phyloP scores from a whole-genome alignment of 2,888 invertebrate species.

The Rambutsinella grinnellia region DNA sequence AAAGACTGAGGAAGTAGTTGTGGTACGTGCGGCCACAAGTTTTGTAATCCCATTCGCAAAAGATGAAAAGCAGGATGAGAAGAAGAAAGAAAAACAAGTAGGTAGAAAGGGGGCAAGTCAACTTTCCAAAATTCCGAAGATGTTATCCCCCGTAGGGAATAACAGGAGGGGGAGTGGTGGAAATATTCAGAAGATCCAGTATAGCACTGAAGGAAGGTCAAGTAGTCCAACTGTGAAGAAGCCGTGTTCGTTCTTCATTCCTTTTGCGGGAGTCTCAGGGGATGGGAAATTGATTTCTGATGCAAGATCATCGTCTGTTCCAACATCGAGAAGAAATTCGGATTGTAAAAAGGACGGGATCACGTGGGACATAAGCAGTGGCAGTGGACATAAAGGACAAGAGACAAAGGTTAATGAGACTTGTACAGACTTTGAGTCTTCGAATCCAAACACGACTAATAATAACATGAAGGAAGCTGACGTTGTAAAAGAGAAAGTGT shows the following conservation, averaged over 20 bases:
- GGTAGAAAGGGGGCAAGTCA: constrained; percentile 38
- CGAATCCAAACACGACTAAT: too few relatives aligned
- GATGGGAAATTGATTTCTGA: constrained; percentile 1
- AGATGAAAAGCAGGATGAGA: background rate
- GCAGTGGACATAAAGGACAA: too few relatives aligned
- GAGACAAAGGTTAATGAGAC: constrained; percentile 30
- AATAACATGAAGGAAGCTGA: background rate
- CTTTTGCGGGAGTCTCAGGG: constrained; percentile 34
- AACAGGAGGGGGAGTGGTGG: constrained; percentile 20
- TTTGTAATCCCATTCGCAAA: constrained; percentile 41
- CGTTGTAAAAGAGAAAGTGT: too few relatives aligned
- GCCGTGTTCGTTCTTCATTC: constrained; percentile 65
- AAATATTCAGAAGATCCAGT: background rate
- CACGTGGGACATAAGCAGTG: constrained; percentile 25
- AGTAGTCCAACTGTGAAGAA: constrained; percentile 41
- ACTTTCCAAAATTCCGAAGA: constrained; percentile 52
- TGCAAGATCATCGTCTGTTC: constrained; percentile 34
- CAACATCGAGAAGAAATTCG: constrained; percentile 39
- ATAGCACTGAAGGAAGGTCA: background rate
- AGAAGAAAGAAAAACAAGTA: constrained; percentile 3
- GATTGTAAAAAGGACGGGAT: constrained; percentile 1
- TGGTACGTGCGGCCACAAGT: constrained; percentile 33
- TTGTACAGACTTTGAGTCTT: too few relatives aligned
- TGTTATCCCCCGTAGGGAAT: constrained; percentile 18
- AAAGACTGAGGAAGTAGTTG: constrained; percentile 7